Base-by-base conservation (phyloP, 1,140 invertebrate species). In the Stratiolaelaps scimitus region DNA sequence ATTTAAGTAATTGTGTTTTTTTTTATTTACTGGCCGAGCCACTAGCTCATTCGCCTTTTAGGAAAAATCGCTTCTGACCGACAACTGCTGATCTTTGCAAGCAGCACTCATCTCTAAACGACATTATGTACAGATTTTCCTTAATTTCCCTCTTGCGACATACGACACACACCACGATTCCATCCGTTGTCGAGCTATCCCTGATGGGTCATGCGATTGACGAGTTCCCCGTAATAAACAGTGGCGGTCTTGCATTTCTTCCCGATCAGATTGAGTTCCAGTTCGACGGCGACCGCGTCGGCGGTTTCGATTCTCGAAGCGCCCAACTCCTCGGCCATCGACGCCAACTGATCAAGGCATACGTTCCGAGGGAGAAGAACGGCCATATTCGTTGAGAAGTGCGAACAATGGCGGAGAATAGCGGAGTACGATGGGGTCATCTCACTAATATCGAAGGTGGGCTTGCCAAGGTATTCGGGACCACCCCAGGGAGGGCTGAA, bases 401-500 rank as follows among this genome's bases (percentile, higher is more conserved):
- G 26, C 15, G 15, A 26, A 23, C 53, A 60, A 34, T 60, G 53
- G 26, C 13, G 15, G 2, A 60, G 53, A 26, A 60, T 26, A 2
- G 26, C 53, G 53, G 26, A 15, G 53, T 60, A 60, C 13, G 15
- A 29, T 23, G 53, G 53, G 2, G 26, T 34, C 53, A 60, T 60
- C 17, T 26, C 26, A 60, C 34, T 23, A 34, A 60, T 26, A 34
- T 60, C 53, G 53, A 29, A 60, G 2, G 26, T 34, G 4, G 26
- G 26, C 34, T 40, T 40, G 13, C 34, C 23, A 1, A 60, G 53
- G 10, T 60, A 60, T 17, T 34, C 34, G 26, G 53, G 53, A 29
- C 53, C 53, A 4, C 53, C 53, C 53, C 53, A 60, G 2, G 53
- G 53, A 15, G 53, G 53, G 34, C 53, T 60, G 10, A 26, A 60